Base-by-base conservation (phyloP, 2,888 invertebrate species). In the Dusona sp. region DNA sequence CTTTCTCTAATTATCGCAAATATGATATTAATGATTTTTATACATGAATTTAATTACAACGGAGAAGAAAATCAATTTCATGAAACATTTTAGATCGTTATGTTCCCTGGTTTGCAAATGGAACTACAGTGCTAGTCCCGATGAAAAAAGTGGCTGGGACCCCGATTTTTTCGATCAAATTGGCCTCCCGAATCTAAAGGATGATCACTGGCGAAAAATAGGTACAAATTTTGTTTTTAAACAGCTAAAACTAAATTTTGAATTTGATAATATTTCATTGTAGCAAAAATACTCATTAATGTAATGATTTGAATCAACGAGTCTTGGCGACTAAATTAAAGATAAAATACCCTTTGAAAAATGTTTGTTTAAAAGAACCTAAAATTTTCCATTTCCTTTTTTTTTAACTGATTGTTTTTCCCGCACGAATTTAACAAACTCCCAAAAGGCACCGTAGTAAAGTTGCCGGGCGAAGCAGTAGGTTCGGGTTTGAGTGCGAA, bases 31-130 rank as follows among this genome's bases (percentile, higher is more conserved):
- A 7, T 48, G 68, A 79, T 77, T 79, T 80, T 48, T 45, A 42
- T 38, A 13, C 38, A n/a, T 19, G n/a, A 51, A 72, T 33, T 51
- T 6, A 38, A 73, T 54, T 4, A 19, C 42, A 16, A 74, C 54
- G 29, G 61, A 29, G 61, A 29, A 29, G 29, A 11, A 3, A 2
- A 68, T 73, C 16, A 38, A 73, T 57, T 33, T 33, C 6, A 8
- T 13, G 45, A 67, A 78, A 78, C 80, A 88, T 93, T 93, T 81
- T 88, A 97, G 99, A 92, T 99, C 99, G 0, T 94, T 98, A 19
- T 99, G 99, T 94, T 98, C 98, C 7, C 95, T 98, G 81, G 98
- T 98, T 4, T 99, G 99, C 93, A 99, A 99, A 94, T 99, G 99
- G 99, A 97, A 97, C 89, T 99, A 97, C 93, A 97, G 97, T 94